phyloP scores from a whole-genome alignment of 2,797 vertebrate genomes.

The Monodelphis domestica region DNA sequence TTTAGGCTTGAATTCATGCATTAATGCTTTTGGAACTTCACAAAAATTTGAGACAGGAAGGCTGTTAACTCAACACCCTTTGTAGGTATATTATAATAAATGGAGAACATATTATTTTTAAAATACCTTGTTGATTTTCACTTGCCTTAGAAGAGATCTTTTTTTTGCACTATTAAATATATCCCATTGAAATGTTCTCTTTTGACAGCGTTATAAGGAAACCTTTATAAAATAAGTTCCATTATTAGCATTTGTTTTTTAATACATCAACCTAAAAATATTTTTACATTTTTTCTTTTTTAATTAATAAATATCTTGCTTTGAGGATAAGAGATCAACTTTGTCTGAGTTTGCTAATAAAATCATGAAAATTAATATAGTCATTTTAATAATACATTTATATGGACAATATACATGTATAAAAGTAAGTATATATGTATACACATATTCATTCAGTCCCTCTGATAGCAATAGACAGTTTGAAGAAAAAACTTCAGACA shows the following conservation, averaged over 20 bases:
- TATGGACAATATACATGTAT: not conserved
- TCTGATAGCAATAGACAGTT: constrained; percentile 76
- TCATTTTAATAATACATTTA: constrained; percentile 12
- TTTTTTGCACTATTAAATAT: not conserved
- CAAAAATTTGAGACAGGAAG: not conserved
- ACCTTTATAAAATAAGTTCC: constrained; percentile 8
- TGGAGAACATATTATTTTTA: constrained; percentile 16
- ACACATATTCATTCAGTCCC: constrained; percentile 59
- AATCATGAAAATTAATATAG: constrained; percentile 37
- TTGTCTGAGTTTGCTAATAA: constrained; percentile 26
- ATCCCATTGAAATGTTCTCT: constrained; percentile 4
- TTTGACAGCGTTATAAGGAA: constrained; percentile 10
- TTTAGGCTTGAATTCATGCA: constrained; percentile 16
- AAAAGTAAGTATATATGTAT: constrained; percentile 26
- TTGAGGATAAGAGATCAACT: not conserved
- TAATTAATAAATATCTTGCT: not conserved
- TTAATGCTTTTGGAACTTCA: not conserved
- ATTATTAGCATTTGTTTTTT: constrained; percentile 36
- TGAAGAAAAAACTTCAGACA: constrained; percentile 74
- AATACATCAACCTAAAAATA: constrained; percentile 1
- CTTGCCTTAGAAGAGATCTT: not conserved
- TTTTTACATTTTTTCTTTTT: constrained; percentile 1
- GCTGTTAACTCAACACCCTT: not conserved
- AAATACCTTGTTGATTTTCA: constrained; percentile 28
- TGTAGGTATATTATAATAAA: not conserved